Conservation (phyloP, 2,113 vertebrate species). For the Pandion haliaetus region DNA sequence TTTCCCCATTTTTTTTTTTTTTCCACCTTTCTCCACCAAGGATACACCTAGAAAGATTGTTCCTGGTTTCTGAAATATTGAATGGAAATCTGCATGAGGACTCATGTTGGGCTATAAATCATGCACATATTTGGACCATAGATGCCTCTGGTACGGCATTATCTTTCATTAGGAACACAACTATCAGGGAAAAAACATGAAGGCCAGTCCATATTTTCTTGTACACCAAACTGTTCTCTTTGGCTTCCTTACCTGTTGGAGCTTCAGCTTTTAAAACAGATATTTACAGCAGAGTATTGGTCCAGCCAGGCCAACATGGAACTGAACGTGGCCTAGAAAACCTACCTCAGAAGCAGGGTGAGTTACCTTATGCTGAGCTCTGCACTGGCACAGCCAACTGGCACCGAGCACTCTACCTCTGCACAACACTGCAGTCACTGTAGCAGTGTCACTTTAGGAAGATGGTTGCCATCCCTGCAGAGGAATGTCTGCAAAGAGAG, state of each 20-base stretch:
- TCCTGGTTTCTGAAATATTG: not conserved
- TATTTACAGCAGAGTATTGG: not conserved
- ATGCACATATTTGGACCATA: not conserved
- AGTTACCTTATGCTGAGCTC: not conserved
- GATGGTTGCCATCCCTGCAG: not conserved
- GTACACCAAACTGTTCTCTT: not conserved
- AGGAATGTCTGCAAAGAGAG: not conserved
- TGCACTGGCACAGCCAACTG: not conserved
- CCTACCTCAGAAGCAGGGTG: not conserved
- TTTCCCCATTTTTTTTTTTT: not conserved
- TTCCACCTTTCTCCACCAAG: not conserved
- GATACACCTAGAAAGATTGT: not conserved
- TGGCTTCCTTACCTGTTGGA: not conserved
- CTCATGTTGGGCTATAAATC: not conserved
- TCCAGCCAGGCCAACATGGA: not conserved
- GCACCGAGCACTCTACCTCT: not conserved
- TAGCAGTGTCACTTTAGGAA: not conserved
- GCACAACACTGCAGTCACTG: not conserved
- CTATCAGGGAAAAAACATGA: not conserved
- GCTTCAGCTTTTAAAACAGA: not conserved
- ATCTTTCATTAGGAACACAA: not conserved
- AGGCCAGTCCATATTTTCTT: not conserved
- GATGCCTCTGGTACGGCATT: not conserved
- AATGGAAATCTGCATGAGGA: not conserved
- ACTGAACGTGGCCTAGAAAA: not conserved